These are phyloP conservation scores for Cosmopolites sordidus DNA, from an alignment of 2,888 invertebrate genomes.

Conservation along the genomic window DNA sequence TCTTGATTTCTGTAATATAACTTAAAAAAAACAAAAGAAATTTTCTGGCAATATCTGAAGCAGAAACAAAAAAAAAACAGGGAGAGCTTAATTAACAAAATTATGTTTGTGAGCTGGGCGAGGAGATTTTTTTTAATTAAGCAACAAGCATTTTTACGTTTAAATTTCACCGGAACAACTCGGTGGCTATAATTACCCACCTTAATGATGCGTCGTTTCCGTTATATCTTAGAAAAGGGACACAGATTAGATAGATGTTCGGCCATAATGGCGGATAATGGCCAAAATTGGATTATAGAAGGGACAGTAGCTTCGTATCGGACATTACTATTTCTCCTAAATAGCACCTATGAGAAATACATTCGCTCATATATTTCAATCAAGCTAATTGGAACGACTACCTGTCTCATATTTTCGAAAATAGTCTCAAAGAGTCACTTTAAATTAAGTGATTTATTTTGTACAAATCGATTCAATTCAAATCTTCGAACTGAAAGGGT, in stretches of 20 bases:
- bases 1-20: no score
- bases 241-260: constrained; percentile 32
- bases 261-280: constrained; percentile 41
- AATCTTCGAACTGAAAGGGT: no score
- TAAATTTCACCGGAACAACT: not conserved
- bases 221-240: constrained; percentile 27
- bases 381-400: constrained; percentile 35
- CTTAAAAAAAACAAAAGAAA: no score
- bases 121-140: no score
- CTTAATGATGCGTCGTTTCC: constrained; percentile 17
- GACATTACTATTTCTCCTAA: constrained; percentile 36
- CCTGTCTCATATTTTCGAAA: no score
- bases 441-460: no score
- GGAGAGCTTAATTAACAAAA: no score
- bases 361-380: constrained; percentile 38
- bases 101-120: no score
- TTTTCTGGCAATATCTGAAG: no score
- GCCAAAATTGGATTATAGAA: constrained; percentile 45
- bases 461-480: no score
- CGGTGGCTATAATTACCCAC: constrained; percentile 38
- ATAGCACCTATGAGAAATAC: constrained; percentile 42
- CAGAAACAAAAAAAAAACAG: no score
- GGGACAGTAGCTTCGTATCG: constrained; percentile 39
- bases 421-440: no score
- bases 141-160: not conserved